Percentiles rank a stretch among this genome's conserved stretches.
Evolutionary conservation across 2,888 invertebrate genomes (phyloP).

Genomic region (Eristalinus sepulchralis): DNA sequence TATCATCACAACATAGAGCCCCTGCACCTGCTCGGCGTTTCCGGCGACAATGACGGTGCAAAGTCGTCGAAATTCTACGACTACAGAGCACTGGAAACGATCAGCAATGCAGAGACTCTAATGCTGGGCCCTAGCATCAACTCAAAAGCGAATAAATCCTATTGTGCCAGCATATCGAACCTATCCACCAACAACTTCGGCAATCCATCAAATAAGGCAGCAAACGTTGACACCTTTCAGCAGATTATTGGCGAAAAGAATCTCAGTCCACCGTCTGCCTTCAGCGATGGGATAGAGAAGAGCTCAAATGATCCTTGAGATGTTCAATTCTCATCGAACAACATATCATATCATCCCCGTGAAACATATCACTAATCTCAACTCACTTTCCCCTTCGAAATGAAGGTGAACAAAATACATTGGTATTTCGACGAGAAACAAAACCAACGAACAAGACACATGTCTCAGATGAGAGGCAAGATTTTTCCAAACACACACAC

Average conservation of each 20-base stretch:
- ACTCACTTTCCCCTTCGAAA: not conserved
- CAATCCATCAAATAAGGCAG: slow-evolving; percentile 41
- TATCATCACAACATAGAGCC: slow-evolving; percentile 77
- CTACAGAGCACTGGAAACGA: slow-evolving; percentile 77
- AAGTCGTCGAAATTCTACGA: slow-evolving; percentile 75
- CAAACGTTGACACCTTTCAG: slow-evolving; percentile 74
- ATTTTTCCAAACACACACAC: too few species aligned
- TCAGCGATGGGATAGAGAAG: slow-evolving; percentile 79
- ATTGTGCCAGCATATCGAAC: slow-evolving; percentile 66
- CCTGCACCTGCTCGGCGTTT: slow-evolving; percentile 75
- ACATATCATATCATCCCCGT: not conserved
- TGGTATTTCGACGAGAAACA: not conserved
- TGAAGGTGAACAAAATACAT: not conserved
- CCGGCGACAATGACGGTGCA: slow-evolving; percentile 72
- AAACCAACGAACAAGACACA: too few species aligned
- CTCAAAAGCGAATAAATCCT: slow-evolving; percentile 69
- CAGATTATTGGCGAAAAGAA: slow-evolving; percentile 76
- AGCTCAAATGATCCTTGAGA: not conserved
- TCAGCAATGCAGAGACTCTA: slow-evolving; percentile 78
- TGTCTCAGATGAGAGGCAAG: too few species aligned
- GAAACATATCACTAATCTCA: not conserved
- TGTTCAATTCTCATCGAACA: not conserved
- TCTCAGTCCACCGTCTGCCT: slow-evolving; percentile 81
- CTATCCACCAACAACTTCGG: slow-evolving; percentile 44
- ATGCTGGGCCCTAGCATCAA: slow-evolving; percentile 77